Evolutionary conservation across 2,113 vertebrate species (phyloP).

Genomic region (Chaetodon trifascialis): DNA sequence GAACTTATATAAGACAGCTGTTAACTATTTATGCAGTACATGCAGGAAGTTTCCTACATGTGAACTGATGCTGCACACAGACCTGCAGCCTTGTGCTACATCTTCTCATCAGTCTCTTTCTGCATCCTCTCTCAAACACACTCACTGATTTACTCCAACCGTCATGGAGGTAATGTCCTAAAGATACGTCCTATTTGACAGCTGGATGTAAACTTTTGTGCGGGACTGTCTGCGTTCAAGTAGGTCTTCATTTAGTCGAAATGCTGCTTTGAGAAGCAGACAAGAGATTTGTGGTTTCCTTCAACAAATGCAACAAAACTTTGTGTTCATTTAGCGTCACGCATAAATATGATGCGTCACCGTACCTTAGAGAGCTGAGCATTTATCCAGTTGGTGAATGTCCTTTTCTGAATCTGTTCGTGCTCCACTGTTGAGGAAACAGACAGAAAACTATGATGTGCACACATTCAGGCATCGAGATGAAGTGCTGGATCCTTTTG

Average conservation of each 20-base stretch:
- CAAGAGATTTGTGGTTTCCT: not conserved
- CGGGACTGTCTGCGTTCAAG: not conserved
- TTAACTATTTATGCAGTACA: not conserved
- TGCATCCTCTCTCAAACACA: not conserved
- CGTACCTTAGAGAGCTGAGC: conserved; percentile 92
- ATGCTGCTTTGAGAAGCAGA: not conserved
- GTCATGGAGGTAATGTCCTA: not conserved
- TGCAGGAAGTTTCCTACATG: not conserved
- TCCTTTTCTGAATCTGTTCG: conserved; percentile 92
- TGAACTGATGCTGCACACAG: not conserved
- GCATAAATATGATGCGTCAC: not conserved
- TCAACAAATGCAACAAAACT: not conserved
- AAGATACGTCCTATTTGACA: not conserved
- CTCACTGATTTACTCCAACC: not conserved
- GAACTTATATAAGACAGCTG: not conserved
- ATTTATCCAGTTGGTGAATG: conserved; percentile 96
- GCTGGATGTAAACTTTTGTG: not conserved
- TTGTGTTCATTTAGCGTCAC: not conserved
- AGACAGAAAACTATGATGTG: conserved; percentile 2
- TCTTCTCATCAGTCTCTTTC: not conserved
- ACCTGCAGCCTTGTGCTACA: not conserved
- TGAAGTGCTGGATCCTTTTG: not conserved
- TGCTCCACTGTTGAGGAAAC: conserved; percentile 86
- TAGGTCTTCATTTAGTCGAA: not conserved
- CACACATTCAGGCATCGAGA: not conserved